phyloP scores from a whole-genome alignment of 1,140 invertebrate species.

The Cydia strobilella region DNA sequence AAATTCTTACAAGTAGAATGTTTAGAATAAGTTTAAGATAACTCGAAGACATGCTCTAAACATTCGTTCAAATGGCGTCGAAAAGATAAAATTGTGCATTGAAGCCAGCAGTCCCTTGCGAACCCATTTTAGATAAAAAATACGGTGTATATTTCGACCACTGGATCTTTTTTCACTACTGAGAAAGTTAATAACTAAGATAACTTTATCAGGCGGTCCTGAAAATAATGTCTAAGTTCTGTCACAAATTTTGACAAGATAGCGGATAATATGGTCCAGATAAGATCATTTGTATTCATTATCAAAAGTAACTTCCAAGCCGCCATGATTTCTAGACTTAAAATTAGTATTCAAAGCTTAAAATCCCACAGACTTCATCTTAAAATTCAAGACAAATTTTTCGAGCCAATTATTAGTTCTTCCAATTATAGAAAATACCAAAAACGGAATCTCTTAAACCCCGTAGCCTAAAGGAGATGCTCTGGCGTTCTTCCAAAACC shows the following conservation, averaged over 20 bases:
- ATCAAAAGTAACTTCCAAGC: background rate
- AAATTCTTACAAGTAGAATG: no score
- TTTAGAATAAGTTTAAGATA: background rate
- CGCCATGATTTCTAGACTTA: background rate
- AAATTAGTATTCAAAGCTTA: background rate
- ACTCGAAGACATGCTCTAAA: background rate
- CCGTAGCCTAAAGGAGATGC: background rate
- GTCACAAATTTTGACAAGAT: no score
- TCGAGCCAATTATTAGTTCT: conserved; percentile 1
- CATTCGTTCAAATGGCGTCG: conserved; percentile 4
- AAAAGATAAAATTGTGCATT: conserved; percentile 8
- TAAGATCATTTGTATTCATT: background rate
- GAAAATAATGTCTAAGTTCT: no score
- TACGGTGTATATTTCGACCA: background rate
- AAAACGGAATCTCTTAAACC: background rate
- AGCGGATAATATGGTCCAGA: no score
- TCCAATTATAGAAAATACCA: conserved; percentile 9
- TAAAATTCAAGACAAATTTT: background rate
- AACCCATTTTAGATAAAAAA: background rate
- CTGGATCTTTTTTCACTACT: background rate
- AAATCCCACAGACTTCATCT: background rate
- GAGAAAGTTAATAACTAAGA: background rate
- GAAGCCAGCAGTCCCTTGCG: background rate
- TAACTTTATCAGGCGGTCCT: no score
- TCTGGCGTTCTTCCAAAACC: conserved; percentile 22